Evolutionary conservation across 1,140 invertebrate genomes (phyloP).

Genomic region (Arctopsyche grandis): DNA sequence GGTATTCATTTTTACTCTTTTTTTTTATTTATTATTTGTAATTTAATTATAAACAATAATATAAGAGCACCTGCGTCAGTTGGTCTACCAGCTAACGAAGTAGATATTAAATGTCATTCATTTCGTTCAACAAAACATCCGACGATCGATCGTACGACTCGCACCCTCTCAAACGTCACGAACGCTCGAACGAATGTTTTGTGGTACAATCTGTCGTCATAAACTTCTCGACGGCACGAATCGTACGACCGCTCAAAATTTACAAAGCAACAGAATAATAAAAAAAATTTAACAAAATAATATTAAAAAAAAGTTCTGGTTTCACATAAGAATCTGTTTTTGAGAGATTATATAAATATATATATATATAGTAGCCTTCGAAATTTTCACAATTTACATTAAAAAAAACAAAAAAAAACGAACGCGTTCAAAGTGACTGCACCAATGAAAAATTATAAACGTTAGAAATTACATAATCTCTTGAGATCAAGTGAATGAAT

Average conservation of each 20-base stretch:
- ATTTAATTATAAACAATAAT: slow-evolving; percentile 4
- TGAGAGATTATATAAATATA: slow-evolving; percentile 5
- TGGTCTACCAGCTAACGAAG: not conserved
- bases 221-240: too few species aligned
- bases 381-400: too few species aligned
- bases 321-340: slow-evolving; percentile 13
- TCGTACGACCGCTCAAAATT: not conserved
- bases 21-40: too few species aligned
- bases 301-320: not conserved
- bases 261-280: not conserved
- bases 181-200: too few species aligned
- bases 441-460: not conserved
- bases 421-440: too few species aligned
- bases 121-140: not conserved
- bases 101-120: slow-evolving; percentile 2
- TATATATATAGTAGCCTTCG: too few species aligned
- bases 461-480: slow-evolving; percentile 52
- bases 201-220: too few species aligned
- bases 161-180: too few species aligned
- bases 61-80: not conserved
- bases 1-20: not conserved
- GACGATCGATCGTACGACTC: too few species aligned
- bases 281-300: too few species aligned
- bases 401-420: too few species aligned
- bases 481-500: slow-evolving; percentile 53